Base-by-base conservation (phyloP, 2,113 vertebrate genomes). In the Progne subis region DNA sequence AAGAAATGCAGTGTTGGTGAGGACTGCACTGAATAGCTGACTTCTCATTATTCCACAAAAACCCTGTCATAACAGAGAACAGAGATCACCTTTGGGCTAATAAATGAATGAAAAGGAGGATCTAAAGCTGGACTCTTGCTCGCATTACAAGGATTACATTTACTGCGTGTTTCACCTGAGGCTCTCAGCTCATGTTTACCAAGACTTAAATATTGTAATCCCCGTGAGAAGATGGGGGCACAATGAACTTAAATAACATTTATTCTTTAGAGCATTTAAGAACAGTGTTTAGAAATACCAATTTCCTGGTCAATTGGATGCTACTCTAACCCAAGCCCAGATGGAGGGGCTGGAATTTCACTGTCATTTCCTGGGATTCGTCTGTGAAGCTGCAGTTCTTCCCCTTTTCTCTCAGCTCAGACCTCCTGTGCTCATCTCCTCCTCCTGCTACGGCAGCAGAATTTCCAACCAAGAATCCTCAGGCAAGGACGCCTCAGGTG, bases 21-120 rank as follows among this genome's bases (percentile, higher is more conserved):
- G 84, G 41, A 57, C n/a, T 50, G 34, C 65, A 79, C 74, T 88
- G 80, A 93, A 94, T 84, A 95, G 79, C 72, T 80, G 77, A 53
- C 83, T 96, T 87, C 84, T 95, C 81, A 90, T 95, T 96, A 80
- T 31, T 55, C 32, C 76, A 52, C 34, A 77, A 60, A 75, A 75
- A 79, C 75, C 56, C 80, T 46, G 49, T 94, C 92, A 52, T 41
- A 88, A 86, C 8, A 78, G 75, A 84, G 57, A 39, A 41, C 37
- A 83, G 72, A 88, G 61, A 88, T 91, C 90, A 84, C 83, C 80
- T 93, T 57, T 92, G 72, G 60, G 92, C 86, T 93, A 95, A 92
- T 74, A 83, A 46, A 76, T 56, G 64, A 81, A 81, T 75, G 56
- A 44, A 83, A 81, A 74, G 61, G 74, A 34, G 31, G 68, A 68